Evolutionary conservation across 2,113 vertebrate species (phyloP), one percentile per base, ranked within the genome.

Genomic region (Crotalus helleri): DNA sequence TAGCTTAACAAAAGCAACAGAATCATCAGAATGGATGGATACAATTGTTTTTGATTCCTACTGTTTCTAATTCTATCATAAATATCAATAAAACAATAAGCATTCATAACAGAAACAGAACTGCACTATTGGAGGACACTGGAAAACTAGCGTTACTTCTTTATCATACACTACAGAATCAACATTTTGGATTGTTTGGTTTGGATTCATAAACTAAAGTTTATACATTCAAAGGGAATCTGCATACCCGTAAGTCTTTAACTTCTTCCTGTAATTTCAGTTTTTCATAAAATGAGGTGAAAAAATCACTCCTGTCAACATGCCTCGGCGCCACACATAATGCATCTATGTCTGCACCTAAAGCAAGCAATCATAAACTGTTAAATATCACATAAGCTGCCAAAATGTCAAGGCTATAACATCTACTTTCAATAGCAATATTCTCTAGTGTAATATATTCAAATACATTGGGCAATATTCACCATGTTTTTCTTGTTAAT

Each of bases 271-370:
- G 98, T 44, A 98, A 97, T 94, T 98, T 98, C 90, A 99, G 96
- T 92, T 98, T 99, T 94, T 99, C 98, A 96, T 98, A 98, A 95
- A 99, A 99, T 0, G 98, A 99, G 58, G 98, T 97, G 97, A 99
- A 99, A 97, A 99, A 99, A 96, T 99, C 98, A 88, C 98, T 97
- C 94, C 98, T 98, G 93, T 99, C 98, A 92, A 99, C 97, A 93
- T 99, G 98, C 92, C 98, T 98, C 74, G 99, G 98, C 91, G 98
- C 98, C 85, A 99, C 98, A 96, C 98, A 99, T 39, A 99, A 97
- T 3, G 98, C 98, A 95, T 99, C 98, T 91, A 99, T 99, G 97
- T 99, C 99, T 95, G 98, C 98, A 97, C 98, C 99, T 99, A 95
- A 93, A 97, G 95, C 86, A 94, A 93, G 93, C 0, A 17, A 92